phyloP scores from a whole-genome alignment of 2,113 vertebrate species.

The Empidonax traillii region DNA sequence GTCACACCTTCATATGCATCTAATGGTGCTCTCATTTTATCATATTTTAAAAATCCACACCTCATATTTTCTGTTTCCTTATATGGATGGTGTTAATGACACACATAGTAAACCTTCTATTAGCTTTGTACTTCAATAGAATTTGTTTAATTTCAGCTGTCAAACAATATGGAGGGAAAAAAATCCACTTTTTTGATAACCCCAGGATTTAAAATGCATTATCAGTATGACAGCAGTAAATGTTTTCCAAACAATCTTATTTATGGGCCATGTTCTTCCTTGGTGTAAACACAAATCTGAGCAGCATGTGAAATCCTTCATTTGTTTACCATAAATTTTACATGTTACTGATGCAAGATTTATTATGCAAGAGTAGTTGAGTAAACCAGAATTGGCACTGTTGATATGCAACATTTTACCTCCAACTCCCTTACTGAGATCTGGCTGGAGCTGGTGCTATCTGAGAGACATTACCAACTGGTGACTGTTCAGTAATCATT shows the following conservation, averaged over 20 bases:
- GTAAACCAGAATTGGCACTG: neutral
- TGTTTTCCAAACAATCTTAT: constrained; percentile 65
- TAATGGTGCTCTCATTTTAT: constrained; percentile 79
- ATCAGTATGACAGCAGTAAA: constrained; percentile 66
- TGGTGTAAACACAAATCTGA: constrained; percentile 38
- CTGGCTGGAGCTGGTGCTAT: neutral
- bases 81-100: constrained; percentile 88
- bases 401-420: neutral
- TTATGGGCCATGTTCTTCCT: constrained; percentile 42
- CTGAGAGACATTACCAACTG: neutral
- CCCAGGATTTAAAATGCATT: constrained; percentile 71
- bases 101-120: constrained; percentile 87
- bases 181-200: constrained; percentile 67
- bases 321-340: constrained; percentile 52
- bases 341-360: neutral
- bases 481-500: neutral
- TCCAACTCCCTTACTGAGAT: neutral
- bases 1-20: constrained; percentile 77
- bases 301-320: constrained; percentile 9
- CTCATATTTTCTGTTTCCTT: constrained; percentile 80
- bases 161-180: constrained; percentile 63
- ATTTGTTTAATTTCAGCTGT: constrained; percentile 87
- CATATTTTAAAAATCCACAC: constrained; percentile 83
- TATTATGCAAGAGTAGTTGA: constrained; percentile 10
- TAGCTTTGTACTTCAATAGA: constrained; percentile 84